Evolutionary conservation across 2,888 invertebrate species (phyloP).

Genomic region (Nasonovia ribisnigri): DNA sequence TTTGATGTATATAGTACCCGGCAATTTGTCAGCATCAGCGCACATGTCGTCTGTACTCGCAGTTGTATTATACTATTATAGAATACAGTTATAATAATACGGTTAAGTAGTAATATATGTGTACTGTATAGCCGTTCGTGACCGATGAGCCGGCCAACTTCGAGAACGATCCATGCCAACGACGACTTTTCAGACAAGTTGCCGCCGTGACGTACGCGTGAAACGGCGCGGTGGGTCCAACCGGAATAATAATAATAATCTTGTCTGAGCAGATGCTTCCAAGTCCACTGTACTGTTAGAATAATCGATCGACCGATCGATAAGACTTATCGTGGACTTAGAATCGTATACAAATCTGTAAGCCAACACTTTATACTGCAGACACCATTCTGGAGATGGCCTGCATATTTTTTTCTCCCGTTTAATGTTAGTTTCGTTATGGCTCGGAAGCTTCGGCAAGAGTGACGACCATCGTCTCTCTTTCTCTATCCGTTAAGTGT

Average conservation of each 20-base stretch:
- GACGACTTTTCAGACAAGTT: neutral
- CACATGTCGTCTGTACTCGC: neutral
- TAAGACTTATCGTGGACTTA: no score
- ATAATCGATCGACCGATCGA: no score
- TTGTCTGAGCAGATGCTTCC: neutral
- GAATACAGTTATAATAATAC: constrained; percentile 5
- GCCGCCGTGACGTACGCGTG: neutral
- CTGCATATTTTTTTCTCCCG: neutral
- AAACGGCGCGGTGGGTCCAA: neutral
- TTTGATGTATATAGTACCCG: constrained; percentile 24
- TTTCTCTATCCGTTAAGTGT: no score
- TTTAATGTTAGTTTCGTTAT: neutral
- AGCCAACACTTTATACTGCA: neutral
- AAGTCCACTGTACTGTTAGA: neutral
- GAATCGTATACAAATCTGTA: neutral
- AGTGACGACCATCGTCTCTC: no score
- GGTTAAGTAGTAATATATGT: neutral
- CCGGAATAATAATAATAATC: neutral
- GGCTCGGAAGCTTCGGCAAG: neutral
- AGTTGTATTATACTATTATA: neutral
- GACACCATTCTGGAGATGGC: neutral
- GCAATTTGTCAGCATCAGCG: constrained; percentile 58
- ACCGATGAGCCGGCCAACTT: constrained; percentile 18
- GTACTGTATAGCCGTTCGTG: neutral
- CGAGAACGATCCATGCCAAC: constrained; percentile 31